A percentile compares a stretch with the other conserved stretches of the same genome.
These are phyloP conservation scores for Cryptocephalus primarius DNA, from an alignment of 2,888 invertebrate species.

Conservation along the genomic window DNA sequence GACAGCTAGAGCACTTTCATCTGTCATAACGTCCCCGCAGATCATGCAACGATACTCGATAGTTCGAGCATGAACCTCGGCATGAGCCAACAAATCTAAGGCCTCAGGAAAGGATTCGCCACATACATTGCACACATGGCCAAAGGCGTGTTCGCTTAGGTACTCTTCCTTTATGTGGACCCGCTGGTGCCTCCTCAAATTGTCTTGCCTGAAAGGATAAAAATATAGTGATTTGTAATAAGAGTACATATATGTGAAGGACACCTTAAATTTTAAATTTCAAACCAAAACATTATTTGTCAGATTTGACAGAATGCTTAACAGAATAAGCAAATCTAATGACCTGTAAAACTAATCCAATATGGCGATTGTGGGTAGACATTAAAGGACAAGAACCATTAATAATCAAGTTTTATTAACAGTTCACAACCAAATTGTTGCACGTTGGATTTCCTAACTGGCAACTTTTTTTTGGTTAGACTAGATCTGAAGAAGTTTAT, in stretches of 20 bases:
- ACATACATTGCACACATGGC: slow-evolving; percentile 68
- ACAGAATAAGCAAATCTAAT: too few relatives aligned
- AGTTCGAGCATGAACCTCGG: slow-evolving; percentile 62
- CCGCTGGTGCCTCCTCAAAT: slow-evolving; percentile 54
- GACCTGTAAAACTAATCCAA: too few relatives aligned
- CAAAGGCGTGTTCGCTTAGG: slow-evolving; percentile 38
- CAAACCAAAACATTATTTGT: too few relatives aligned
- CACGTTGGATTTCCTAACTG: too few relatives aligned
- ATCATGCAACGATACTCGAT: slow-evolving; percentile 49
- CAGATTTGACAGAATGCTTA: too few relatives aligned
- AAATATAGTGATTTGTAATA: background rate
- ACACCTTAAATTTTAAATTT: background rate
- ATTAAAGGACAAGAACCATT: too few relatives aligned
- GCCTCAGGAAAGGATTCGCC: slow-evolving; percentile 69
- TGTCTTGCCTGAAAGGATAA: slow-evolving; percentile 46
- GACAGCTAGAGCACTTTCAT: slow-evolving; percentile 51
- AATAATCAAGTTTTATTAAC: too few relatives aligned
- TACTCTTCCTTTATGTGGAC: slow-evolving; percentile 36
- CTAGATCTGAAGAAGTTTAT: too few relatives aligned
- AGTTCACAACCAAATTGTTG: too few relatives aligned
- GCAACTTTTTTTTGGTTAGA: too few relatives aligned
- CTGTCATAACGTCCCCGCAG: slow-evolving; percentile 53
- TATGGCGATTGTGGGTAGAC: too few relatives aligned
- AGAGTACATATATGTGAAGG: background rate
- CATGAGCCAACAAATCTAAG: slow-evolving; percentile 65